These are phyloP conservation scores for Pedicia rivosa DNA, from an alignment of 2,888 invertebrate genomes.

Conservation along the genomic window DNA sequence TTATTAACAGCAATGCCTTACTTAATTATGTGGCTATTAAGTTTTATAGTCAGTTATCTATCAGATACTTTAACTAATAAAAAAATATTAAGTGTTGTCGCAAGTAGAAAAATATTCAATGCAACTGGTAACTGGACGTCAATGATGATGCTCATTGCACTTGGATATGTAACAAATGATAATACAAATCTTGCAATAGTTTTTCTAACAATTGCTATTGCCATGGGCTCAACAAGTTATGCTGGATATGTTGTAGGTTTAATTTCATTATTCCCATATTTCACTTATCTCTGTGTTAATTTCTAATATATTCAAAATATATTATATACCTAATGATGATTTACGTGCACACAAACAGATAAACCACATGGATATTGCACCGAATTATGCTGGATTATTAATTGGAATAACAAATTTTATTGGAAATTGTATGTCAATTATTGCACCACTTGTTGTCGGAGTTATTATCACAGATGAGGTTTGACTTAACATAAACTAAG, in stretches of 20 bases:
- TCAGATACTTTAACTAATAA: slow-evolving; percentile 35
- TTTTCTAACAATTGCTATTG: slow-evolving; percentile 53
- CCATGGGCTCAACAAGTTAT: slow-evolving; percentile 57
- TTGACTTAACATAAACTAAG: slow-evolving; percentile 20
- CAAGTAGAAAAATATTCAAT: slow-evolving; percentile 36
- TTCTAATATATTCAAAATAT: too few species aligned
- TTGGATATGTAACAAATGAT: slow-evolving; percentile 35
- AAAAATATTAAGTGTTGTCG: slow-evolving; percentile 20
- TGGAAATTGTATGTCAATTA: slow-evolving; percentile 62
- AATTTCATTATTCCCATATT: too few species aligned
- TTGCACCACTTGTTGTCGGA: slow-evolving; percentile 60
- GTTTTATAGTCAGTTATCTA: slow-evolving; percentile 49
- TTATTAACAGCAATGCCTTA: slow-evolving; percentile 55
- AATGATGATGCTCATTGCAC: slow-evolving; percentile 43
- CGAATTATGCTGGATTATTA: slow-evolving; percentile 65
- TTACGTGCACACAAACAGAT: too few species aligned
- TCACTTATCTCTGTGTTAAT: too few species aligned
- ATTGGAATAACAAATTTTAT: slow-evolving; percentile 74
- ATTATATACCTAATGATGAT: too few species aligned
- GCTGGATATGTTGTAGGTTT: slow-evolving; percentile 45
- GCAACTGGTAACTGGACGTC: slow-evolving; percentile 51
- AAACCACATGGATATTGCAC: slow-evolving; percentile 72
- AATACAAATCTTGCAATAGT: slow-evolving; percentile 37
- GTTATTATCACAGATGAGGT: slow-evolving; percentile 53
- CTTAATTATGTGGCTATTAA: slow-evolving; percentile 51